Evolutionary conservation across 2,888 invertebrate genomes (phyloP).

Genomic region (Pandemis corylana): DNA sequence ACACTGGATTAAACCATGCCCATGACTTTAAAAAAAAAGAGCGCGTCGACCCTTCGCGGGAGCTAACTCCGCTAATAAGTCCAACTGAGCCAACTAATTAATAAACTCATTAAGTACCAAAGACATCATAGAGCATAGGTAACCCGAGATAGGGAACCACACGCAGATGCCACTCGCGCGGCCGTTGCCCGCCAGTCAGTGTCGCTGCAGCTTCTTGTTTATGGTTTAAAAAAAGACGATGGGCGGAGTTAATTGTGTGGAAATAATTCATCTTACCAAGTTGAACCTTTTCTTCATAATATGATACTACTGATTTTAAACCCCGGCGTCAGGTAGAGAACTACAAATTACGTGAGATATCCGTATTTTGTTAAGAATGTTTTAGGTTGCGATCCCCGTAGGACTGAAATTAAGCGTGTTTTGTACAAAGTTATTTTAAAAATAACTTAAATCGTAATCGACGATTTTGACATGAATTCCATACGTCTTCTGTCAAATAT

Average conservation of each 20-base stretch:
- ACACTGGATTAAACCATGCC: too few relatives aligned
- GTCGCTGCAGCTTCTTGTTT: conserved; percentile 51
- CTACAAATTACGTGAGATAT: too few relatives aligned
- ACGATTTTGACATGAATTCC: too few relatives aligned
- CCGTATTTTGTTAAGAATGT: too few relatives aligned
- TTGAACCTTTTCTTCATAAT: too few relatives aligned
- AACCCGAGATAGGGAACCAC: conserved; percentile 70
- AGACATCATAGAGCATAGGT: conserved; percentile 59
- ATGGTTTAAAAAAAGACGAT: conserved; percentile 22
- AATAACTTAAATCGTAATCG: too few relatives aligned
- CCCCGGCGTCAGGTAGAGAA: too few relatives aligned
- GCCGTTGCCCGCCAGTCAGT: conserved; percentile 70
- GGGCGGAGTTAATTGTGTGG: background rate
- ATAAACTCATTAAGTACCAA: conserved; percentile 58
- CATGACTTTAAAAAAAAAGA: background rate
- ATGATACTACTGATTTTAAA: too few relatives aligned
- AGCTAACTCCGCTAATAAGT: conserved; percentile 20
- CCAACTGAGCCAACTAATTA: conserved; percentile 13
- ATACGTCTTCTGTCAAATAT: too few relatives aligned
- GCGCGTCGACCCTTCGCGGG: conserved; percentile 28
- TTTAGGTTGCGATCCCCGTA: too few relatives aligned
- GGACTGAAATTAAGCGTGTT: too few relatives aligned
- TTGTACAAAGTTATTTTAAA: too few relatives aligned
- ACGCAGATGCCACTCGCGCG: conserved; percentile 68
- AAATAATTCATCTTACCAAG: background rate